These are phyloP conservation scores for Galeopsomyia nigrocyanea DNA, from an alignment of 2,888 invertebrate genomes.

Conservation along the genomic window DNA sequence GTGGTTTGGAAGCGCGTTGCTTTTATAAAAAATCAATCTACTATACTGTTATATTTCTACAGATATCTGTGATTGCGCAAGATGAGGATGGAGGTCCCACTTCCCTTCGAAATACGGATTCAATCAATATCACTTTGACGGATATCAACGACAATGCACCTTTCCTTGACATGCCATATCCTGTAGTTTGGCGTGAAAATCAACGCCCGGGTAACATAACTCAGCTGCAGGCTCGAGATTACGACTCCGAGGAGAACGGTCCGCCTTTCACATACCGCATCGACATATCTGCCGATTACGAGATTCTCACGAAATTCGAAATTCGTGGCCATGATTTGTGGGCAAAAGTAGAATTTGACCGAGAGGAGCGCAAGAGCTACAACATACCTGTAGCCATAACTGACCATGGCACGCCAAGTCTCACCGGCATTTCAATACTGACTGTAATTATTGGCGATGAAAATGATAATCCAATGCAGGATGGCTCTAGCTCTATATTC, in stretches of 20 bases:
- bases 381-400: constrained; percentile 89
- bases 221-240: constrained; percentile 81
- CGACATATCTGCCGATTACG: constrained; percentile 74
- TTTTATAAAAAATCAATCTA: neutral
- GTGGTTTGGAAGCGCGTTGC: too few relatives aligned
- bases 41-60: constrained; percentile 1
- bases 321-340: constrained; percentile 79
- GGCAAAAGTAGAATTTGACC: constrained; percentile 84
- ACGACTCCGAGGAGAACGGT: constrained; percentile 86
- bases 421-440: constrained; percentile 86
- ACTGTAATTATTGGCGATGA: constrained; percentile 93
- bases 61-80: constrained; percentile 75
- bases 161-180: constrained; percentile 83
- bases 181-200: constrained; percentile 89
- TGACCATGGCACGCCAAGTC: constrained; percentile 82
- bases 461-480: constrained; percentile 92
- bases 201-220: constrained; percentile 77
- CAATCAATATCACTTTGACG: constrained; percentile 75
- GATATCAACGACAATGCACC: constrained; percentile 98
- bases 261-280: constrained; percentile 85
- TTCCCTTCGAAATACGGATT: constrained; percentile 74
- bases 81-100: constrained; percentile 80
- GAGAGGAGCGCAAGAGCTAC: constrained; percentile 90
- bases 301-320: constrained; percentile 80
- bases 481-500: constrained; percentile 90